Evolutionary conservation across 2,797 vertebrate genomes (phyloP), one percentile per base, ranked within the genome.

Genomic region (Fratercula arctica): DNA sequence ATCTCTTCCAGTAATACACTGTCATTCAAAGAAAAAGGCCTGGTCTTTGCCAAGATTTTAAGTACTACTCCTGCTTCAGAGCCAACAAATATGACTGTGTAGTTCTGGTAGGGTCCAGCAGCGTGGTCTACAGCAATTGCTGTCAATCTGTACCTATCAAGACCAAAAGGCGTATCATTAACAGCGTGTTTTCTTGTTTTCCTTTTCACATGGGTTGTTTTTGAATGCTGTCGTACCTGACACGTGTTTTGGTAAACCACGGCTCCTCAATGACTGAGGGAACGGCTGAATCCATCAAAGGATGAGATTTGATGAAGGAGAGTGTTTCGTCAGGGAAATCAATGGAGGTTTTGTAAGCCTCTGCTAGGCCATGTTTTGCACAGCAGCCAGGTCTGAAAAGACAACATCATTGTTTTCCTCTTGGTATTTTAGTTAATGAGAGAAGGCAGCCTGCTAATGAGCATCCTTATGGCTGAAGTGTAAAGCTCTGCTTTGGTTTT

Each of bases 181-280:
- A n/a, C 28, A 67, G 48, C 2, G 1, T 3, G 3, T 67, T 64
- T 72, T 33, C 76, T 73, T 59, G 18, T 66, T 90, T 76, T 66
- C 13, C 18, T 85, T 85, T 48, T 50, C 68, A 64, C 45, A 46
- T 8, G 33, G 4, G 2, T 75, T 39, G n/a, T 21, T 78, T 73
- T 25, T 72, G 57, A 54, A 64, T 2, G 13, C 25, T 53, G 70
- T 21, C 83, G 63, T 98, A 99, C 99, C 99, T 99, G 98, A 99
- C 99, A 54, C 99, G 98, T 18, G 99, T 99, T 98, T 99, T 99
- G 60, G 99, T 99, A 98, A 99, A 99, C 99, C 99, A 99, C 13
- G 99, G 99, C 97, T 99, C 99, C 6, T 99, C 99, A 21, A 98
- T 98, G 16, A 99, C 97, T n/a, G 99, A 99, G 6, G 99, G 99